Evolutionary conservation across 2,888 invertebrate genomes (phyloP).

Genomic region (Aspidiotus rigidus): DNA sequence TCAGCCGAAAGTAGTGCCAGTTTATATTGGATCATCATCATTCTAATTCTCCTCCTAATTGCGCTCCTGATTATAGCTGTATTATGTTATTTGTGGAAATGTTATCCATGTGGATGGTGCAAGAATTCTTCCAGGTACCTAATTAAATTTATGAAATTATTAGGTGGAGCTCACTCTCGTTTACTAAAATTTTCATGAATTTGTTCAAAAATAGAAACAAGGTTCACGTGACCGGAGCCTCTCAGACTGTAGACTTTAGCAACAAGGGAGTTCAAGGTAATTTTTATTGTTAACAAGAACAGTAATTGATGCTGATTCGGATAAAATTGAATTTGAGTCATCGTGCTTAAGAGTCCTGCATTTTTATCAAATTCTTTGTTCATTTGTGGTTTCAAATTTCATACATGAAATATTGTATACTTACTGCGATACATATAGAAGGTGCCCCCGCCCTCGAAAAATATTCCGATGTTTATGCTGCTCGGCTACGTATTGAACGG

Average conservation of each 20-base stretch:
- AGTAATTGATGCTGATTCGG: too few species aligned
- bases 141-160: neutral
- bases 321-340: too few species aligned
- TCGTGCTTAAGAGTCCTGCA: too few species aligned
- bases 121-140: slow-evolving; percentile 50
- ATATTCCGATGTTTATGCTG: too few species aligned
- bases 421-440: too few species aligned
- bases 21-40: slow-evolving; percentile 65
- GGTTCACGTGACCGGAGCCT: slow-evolving; percentile 19
- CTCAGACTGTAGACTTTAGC: slow-evolving; percentile 18
- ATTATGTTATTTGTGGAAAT: slow-evolving; percentile 73
- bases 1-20: slow-evolving; percentile 44
- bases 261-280: slow-evolving; percentile 30
- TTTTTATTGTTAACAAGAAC: neutral
- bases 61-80: slow-evolving; percentile 61
- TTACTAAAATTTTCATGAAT: too few species aligned
- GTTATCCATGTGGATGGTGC: slow-evolving; percentile 52
- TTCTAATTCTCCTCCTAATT: slow-evolving; percentile 64
- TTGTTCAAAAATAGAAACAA: slow-evolving; percentile 7
- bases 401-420: too few species aligned
- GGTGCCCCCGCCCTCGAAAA: too few species aligned
- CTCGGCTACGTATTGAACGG: too few species aligned
- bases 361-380: too few species aligned
- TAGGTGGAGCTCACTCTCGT: too few species aligned
- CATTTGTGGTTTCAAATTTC: too few species aligned